These are phyloP conservation scores for Lynx canadensis DNA, from an alignment of 2,113 vertebrate genomes.

Conservation along the genomic window DNA sequence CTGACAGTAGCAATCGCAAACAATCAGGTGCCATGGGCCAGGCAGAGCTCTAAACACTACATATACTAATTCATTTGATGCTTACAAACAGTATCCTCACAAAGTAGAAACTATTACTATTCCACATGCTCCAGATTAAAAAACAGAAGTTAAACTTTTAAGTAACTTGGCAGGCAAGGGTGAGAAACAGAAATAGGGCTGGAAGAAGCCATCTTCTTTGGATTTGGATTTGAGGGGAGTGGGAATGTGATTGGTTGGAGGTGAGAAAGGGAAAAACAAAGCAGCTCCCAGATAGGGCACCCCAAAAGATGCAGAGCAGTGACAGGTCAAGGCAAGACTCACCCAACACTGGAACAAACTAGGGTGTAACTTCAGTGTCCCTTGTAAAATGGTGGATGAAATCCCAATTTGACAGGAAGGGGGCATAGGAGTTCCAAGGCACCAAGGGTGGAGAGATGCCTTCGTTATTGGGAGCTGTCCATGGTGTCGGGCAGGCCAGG, in stretches of 20 bases:
- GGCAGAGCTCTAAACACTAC: not conserved
- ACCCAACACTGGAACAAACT: conserved; percentile 51
- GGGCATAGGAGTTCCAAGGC: not conserved
- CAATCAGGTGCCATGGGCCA: not conserved
- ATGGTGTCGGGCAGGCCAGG: conserved; percentile 55
- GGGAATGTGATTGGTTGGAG: not conserved
- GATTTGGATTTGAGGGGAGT: not conserved
- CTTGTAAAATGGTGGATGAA: not conserved
- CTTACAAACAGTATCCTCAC: not conserved
- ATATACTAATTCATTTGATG: not conserved
- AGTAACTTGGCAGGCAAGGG: conserved; percentile 2
- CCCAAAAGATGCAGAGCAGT: not conserved
- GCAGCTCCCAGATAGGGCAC: not conserved
- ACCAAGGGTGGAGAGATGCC: not conserved
- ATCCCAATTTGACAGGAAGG: not conserved
- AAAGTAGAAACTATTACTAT: not conserved
- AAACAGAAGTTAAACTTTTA: not conserved
- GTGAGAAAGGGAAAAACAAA: not conserved
- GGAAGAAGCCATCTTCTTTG: not conserved
- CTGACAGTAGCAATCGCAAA: not conserved
- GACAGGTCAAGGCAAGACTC: conserved; percentile 56
- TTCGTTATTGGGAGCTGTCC: conserved; percentile 76
- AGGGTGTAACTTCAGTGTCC: conserved; percentile 25
- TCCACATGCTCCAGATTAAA: not conserved
- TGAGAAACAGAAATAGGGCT: not conserved